Evolutionary conservation across 2,797 vertebrate genomes (phyloP), one percentile per base, ranked within the genome.

Genomic region (Crenichthys baileyi): DNA sequence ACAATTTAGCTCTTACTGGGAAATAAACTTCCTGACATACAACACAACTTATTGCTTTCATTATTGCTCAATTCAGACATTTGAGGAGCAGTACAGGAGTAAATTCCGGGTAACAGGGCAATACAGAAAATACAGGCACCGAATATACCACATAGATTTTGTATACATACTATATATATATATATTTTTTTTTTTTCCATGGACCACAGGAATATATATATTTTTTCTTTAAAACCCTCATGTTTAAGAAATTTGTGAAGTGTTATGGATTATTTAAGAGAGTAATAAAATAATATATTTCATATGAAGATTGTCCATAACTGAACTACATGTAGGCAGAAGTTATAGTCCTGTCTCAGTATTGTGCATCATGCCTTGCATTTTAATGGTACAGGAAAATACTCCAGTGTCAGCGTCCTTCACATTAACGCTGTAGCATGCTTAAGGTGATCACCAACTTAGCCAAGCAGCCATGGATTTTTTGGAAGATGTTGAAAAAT

Each of bases 31-130:
- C 79, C 85, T 86, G 87, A 91, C 89, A 87, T 80, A 78, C 18
- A 87, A 82, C 71, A 65, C 89, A 91, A 87, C 89, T 94, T 87
- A 92, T 93, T 82, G 87, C 83, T 91, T 86, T 94, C 91, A 93
- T 95, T 95, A 95, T 86, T 88, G 83, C 85, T 84, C 44, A 13
- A 77, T 79, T 67, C 83, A 92, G 90, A 85, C 79, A 79, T 77
- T 85, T 88, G 83, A 78, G 78, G 82, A 77, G 77, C 73, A 61
- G 51, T 70, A 70, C 73, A 76, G 68, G 76, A 81, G 79, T 74
- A 81, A 75, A 88, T 74, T 74, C 26, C 80, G 83, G 9, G 41
- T 68, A 87, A 73, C 31, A 50, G 81, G 76, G 77, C 71, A 2
- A 75, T 75, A 22, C 79, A 80, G 55, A 53, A 70, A 46, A 81